Percentiles rank a stretch among this genome's conserved stretches.
phyloP scores from a whole-genome alignment of 2,888 invertebrate species.

The Agrochola lota region DNA sequence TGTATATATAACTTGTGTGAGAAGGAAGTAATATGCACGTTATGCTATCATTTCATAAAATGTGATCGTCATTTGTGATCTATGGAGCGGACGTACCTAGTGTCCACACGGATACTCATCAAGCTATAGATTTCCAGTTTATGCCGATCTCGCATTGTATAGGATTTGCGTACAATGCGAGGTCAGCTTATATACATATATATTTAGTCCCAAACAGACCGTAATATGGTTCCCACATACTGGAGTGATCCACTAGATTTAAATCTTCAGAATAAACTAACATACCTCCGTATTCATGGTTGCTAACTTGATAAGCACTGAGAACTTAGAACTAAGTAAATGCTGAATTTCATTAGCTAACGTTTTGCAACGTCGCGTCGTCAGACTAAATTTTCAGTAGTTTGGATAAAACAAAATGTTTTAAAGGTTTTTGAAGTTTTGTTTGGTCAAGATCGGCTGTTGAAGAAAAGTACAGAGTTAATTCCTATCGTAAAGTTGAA shows the following conservation, averaged over 20 bases:
- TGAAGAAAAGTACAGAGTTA: neutral
- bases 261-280: neutral
- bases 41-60: conserved; percentile 17
- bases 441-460: neutral
- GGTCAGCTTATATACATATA: no score
- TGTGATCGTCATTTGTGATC: conserved; percentile 1
- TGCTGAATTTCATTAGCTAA: neutral
- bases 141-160: no score
- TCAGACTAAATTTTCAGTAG: no score
- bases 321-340: neutral
- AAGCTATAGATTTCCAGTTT: no score
- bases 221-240: neutral
- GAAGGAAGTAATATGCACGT: conserved; percentile 23
- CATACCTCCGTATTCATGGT: neutral
- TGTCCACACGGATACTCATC: no score
- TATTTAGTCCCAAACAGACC: neutral
- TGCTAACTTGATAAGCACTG: neutral
- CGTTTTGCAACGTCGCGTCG: neutral
- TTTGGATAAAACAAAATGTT: neutral
- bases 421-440: neutral
- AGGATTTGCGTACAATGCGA: no score
- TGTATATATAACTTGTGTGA: conserved; percentile 17
- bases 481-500: neutral
- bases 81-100: neutral
- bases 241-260: neutral